Percentiles rank a stretch among this genome's conserved stretches.
Conservation (phyloP, 2,797 vertebrate species). For the Phrynocephalus forsythii region DNA sequence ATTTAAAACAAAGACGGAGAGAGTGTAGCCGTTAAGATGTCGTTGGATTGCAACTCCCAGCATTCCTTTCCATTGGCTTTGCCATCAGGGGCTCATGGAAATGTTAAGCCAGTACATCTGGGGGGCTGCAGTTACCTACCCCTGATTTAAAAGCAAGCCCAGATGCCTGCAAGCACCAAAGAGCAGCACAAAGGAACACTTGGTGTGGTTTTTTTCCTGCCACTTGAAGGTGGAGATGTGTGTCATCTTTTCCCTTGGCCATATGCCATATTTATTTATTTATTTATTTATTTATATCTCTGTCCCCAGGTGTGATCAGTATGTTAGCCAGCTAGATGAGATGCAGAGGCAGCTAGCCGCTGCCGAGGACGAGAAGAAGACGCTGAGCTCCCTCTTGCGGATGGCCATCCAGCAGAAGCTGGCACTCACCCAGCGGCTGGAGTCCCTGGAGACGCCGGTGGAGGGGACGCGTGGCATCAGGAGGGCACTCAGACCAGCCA, state of each 20-base stretch:
- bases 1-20: neutral
- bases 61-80: too few species aligned
- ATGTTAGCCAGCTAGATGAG: slow-evolving; percentile 88
- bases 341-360: slow-evolving; percentile 88
- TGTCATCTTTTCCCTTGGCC: neutral
- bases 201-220: neutral
- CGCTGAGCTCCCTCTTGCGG: slow-evolving; percentile 85
- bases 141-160: too few species aligned
- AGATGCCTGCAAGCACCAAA: neutral
- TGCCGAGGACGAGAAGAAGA: slow-evolving; percentile 90
- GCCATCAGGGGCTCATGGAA: too few species aligned
- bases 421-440: slow-evolving; percentile 85
- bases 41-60: neutral
- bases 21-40: neutral
- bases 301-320: slow-evolving; percentile 86
- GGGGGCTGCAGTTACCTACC: too few species aligned
- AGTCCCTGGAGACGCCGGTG: slow-evolving; percentile 79
- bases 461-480: neutral
- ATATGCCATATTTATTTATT: too few species aligned
- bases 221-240: neutral
- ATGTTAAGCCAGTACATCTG: too few species aligned
- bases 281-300: too few species aligned
- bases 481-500: neutral
- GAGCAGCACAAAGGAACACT: neutral
- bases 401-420: slow-evolving; percentile 91